A percentile compares a stretch with the other conserved stretches of the same genome.
phyloP scores from a whole-genome alignment of 2,113 vertebrate genomes.

The Origma solitaria region DNA sequence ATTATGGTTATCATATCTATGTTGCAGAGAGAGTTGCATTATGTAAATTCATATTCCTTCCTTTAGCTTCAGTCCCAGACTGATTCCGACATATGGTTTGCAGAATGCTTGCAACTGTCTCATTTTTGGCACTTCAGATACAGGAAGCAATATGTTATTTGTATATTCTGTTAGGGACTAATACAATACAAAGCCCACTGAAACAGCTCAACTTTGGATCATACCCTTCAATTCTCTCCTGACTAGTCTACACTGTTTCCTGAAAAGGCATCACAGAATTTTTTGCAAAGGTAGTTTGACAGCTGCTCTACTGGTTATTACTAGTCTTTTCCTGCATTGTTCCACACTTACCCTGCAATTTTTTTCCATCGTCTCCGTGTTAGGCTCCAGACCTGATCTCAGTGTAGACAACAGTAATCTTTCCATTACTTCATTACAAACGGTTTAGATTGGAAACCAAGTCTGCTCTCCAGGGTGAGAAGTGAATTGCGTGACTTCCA shows the following conservation, averaged over 20 bases:
- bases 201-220: slow-evolving; percentile 53
- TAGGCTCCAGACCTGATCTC: slow-evolving; percentile 24
- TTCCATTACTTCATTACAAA: slow-evolving; percentile 47
- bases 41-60: slow-evolving; percentile 23
- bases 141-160: slow-evolving; percentile 63
- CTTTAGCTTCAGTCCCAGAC: slow-evolving; percentile 7
- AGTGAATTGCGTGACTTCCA: not conserved
- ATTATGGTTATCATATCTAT: not conserved
- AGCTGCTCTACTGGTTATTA: slow-evolving; percentile 22
- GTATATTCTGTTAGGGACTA: slow-evolving; percentile 54
- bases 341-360: not conserved
- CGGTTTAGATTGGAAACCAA: not conserved
- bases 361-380: not conserved
- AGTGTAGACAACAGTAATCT: slow-evolving; percentile 22
- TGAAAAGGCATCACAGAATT: slow-evolving; percentile 29
- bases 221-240: slow-evolving; percentile 45
- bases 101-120: slow-evolving; percentile 52
- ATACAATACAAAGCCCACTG: slow-evolving; percentile 52
- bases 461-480: not conserved
- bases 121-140: slow-evolving; percentile 58
- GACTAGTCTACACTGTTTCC: slow-evolving; percentile 46
- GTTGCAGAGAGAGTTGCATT: not conserved
- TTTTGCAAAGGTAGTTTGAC: slow-evolving; percentile 40
- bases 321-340: slow-evolving; percentile 8
- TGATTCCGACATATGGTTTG: slow-evolving; percentile 57